phyloP scores from a whole-genome alignment of 1,140 invertebrate species.

The Micrasema minimum region DNA sequence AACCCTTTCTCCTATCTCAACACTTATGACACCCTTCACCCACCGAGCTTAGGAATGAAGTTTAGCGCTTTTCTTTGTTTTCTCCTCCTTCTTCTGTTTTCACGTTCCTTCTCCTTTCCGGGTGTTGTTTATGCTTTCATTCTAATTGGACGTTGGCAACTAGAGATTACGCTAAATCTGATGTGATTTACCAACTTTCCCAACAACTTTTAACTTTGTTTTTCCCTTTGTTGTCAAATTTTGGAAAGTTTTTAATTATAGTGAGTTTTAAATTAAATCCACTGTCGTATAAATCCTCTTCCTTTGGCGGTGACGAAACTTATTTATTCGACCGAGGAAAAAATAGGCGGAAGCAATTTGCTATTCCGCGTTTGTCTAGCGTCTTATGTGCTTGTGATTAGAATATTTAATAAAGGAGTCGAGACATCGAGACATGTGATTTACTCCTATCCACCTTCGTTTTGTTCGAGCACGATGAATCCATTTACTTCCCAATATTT shows the following conservation, averaged over 20 bases:
- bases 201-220: conserved; percentile 2
- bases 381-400: conserved; percentile 1
- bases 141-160: conserved; percentile 30
- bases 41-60: conserved; percentile 19
- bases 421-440: conserved; percentile 6
- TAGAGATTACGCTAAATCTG: conserved; percentile 31
- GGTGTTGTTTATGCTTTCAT: conserved; percentile 34
- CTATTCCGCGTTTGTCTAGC: conserved; percentile 18
- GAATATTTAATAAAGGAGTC: conserved; percentile 21
- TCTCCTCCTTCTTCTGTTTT: too few species aligned
- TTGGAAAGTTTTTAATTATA: conserved; percentile 1
- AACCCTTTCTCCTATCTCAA: conserved; percentile 5
- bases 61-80: conserved; percentile 30
- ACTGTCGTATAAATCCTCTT: conserved; percentile 7
- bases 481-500: too few species aligned
- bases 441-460: conserved; percentile 2
- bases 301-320: neutral
- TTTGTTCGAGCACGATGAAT: too few species aligned
- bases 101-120: conserved; percentile 18
- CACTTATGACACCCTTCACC: conserved; percentile 14
- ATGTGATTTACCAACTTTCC: conserved; percentile 28
- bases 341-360: conserved; percentile 26
- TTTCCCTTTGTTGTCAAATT: conserved; percentile 9
- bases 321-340: conserved; percentile 5
- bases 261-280: conserved; percentile 21